Evolutionary conservation across 2,113 vertebrate species (phyloP).

Genomic region (Heloderma charlesbogerti): DNA sequence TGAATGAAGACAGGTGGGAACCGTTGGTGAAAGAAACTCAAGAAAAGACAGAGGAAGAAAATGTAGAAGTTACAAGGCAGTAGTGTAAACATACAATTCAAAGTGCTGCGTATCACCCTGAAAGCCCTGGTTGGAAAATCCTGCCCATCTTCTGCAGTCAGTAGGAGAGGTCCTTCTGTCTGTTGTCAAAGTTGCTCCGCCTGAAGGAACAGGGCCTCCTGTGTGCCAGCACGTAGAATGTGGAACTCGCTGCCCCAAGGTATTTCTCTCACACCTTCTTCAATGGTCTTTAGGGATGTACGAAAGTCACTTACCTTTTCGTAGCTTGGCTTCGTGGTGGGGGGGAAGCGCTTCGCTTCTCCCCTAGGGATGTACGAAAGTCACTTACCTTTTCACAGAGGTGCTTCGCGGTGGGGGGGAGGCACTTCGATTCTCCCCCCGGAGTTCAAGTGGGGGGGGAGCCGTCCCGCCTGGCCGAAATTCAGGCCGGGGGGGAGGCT

Average conservation of each 20-base stretch:
- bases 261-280: neutral
- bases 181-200: neutral
- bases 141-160: neutral
- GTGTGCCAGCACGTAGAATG: neutral
- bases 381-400: too few species aligned
- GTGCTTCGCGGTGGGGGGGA: too few species aligned
- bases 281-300: too few species aligned
- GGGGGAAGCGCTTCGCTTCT: too few species aligned
- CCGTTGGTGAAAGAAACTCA: neutral
- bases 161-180: accelerated
- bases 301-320: too few species aligned
- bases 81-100: neutral
- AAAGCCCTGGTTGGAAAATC: neutral
- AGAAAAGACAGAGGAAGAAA: neutral
- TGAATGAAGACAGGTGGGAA: neutral
- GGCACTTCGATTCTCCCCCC: too few species aligned
- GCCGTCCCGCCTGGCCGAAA: too few species aligned
- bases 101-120: neutral
- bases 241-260: neutral
- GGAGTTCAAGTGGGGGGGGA: too few species aligned
- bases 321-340: too few species aligned
- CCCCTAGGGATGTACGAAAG: too few species aligned
- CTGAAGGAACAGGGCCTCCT: neutral
- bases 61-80: neutral
- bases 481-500: too few species aligned